Base-by-base conservation (phyloP, 2,888 invertebrate genomes). In the Mactromeris polynyma region DNA sequence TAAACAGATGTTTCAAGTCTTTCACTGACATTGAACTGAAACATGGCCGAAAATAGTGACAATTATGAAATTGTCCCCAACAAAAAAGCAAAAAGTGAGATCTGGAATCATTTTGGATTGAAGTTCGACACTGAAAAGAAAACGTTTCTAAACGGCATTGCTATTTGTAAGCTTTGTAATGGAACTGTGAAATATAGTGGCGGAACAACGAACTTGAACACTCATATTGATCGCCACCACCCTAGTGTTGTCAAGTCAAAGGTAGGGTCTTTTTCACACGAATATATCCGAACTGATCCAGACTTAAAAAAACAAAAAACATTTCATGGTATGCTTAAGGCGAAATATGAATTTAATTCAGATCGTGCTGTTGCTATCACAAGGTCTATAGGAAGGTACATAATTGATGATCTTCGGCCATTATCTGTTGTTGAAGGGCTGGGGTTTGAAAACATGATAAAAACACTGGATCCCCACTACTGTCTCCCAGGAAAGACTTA, bases 341-440 rank as follows among this genome's bases (percentile, higher is more conserved):
- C 58, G 1, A 69, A 83, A 26, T 83, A 69, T 26, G n/a, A 7
- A 17, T 64, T 64, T 26, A 73, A 46, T 78, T 84, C 84, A 2
- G 36, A 42, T 14, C 33, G 84, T 14, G 77, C 84, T 6, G 21
- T 33, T 6, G n/a, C 31, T 36, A 78, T 84, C 6, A 78, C 78
- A 14, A 78, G 38, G 11, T 38, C 19, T 33, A 78, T 78, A 17
- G 51, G 21, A 6, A 26, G 9, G 51, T 84, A 46, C 17, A 84
- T 77, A 11, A 33, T 84, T 19, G 31, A 84, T 26, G 84, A 84
- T 36, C 36, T 84, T 11, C 78, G 84, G 17, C 78, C 46, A 46
- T 42, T 84, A 17, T 38, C 36, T 31, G 84, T 84, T n/a, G 78
- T 84, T 31, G 26, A 33, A 17, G 36, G n/a, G n/a, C 4, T 3